These are phyloP conservation scores for Valencia hispanica DNA, from an alignment of 2,797 vertebrate species.

Conservation along the genomic window DNA sequence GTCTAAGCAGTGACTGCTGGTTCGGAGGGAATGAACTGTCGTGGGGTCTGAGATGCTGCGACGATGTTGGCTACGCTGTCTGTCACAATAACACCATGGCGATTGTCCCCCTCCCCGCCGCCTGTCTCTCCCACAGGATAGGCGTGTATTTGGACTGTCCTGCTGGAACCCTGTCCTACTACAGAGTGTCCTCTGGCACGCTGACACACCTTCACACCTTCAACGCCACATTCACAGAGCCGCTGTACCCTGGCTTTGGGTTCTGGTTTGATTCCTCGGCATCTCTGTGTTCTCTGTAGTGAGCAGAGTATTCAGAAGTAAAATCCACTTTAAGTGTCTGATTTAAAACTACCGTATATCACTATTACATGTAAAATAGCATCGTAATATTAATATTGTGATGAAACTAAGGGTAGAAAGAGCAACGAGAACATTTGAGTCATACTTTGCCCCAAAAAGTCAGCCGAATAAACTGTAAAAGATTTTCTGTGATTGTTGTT, in stretches of 20 bases:
- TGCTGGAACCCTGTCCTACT: slow-evolving; percentile 1
- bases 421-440: not conserved
- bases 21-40: slow-evolving; percentile 11
- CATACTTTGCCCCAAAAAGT: no score
- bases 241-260: slow-evolving; percentile 9
- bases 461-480: no score
- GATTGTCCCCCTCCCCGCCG: not conserved
- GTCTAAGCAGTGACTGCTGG: not conserved
- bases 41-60: not conserved
- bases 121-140: not conserved
- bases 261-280: slow-evolving; percentile 3
- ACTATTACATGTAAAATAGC: not conserved
- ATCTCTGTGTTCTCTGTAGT: not conserved
- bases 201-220: slow-evolving; percentile 1
- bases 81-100: not conserved
- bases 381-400: not conserved
- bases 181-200: not conserved
- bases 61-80: not conserved
- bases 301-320: not conserved
- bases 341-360: not conserved
- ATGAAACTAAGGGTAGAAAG: not conserved
- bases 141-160: not conserved
- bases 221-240: slow-evolving; percentile 15
- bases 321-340: not conserved
- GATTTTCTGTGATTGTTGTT: not conserved